Base-by-base conservation (phyloP, 1,140 invertebrate species). In the Vanessa tameamea region DNA sequence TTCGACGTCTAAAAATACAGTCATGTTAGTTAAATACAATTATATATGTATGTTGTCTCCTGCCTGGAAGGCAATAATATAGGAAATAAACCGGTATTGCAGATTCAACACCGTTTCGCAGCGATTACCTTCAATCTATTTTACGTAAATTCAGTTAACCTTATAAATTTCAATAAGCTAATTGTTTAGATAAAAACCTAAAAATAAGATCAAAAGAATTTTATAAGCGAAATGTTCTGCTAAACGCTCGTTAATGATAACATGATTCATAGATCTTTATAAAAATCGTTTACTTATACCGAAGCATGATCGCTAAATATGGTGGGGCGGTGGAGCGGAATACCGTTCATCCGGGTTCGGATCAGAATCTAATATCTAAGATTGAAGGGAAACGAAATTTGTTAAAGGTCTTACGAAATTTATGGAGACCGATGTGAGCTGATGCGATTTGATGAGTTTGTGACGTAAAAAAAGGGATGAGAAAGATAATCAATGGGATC, bases 201-300 rank as follows among this genome's bases (percentile, higher is more conserved):
- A 69, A 71, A 70, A 76, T 74, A 74, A 64, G 61, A 69, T 69
- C 4, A 70, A 75, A 70, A 66, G 53, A 75, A 65, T 70, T 63
- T 75, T 75, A 64, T 70, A 63, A 70, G 55, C 64, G 7, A 74
- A 75, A 64, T 66, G 47, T 69, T 74, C 47, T n/a, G 37, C 47
- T 51, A 61, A 47, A 47, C 66, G 66, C 20, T 16, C 23, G 47
- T 47, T 65, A 48, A 65, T 69, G 31, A 13, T 11, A 61, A 59
- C 43, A 73, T 75, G 73, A 75, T 48, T 75, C 73, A 67, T 51
- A 26, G n/a, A 23, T 61, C 20, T 69, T 69, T 70, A 70, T 75
- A 70, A 75, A 74, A 69, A 65, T 31, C 51, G 20, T 51, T 61
- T 61, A 61, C 57, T 47, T n/a, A 37, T 50, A 20, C 15, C 47